These are phyloP conservation scores for Scaptomyza cyrtandrae DNA, from an alignment of 2,888 invertebrate genomes.

Conservation along the genomic window DNA sequence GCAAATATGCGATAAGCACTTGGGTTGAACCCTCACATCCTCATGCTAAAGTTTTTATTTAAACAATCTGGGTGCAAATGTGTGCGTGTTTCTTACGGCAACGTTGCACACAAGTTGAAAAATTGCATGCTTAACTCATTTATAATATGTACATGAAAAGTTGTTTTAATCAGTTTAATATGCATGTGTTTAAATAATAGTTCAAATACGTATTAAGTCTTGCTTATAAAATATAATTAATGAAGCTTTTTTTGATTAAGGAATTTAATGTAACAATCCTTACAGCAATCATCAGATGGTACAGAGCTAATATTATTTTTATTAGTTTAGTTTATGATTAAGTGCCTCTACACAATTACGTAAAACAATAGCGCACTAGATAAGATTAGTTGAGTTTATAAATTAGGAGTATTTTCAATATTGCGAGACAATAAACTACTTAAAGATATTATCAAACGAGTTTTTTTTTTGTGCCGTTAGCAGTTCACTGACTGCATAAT, in stretches of 20 bases:
- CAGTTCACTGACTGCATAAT: slow-evolving; percentile 24
- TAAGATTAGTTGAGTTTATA: slow-evolving; percentile 28
- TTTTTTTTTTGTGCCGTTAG: no score
- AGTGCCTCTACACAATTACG: slow-evolving; percentile 17
- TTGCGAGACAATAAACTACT: background rate
- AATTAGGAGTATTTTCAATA: slow-evolving; percentile 1
- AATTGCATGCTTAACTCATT: slow-evolving; percentile 43
- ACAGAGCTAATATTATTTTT: slow-evolving; percentile 10
- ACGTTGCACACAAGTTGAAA: slow-evolving; percentile 12
- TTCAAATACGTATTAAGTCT: no score
- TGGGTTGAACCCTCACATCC: slow-evolving; percentile 6
- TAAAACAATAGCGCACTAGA: slow-evolving; percentile 19
- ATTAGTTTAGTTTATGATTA: slow-evolving; percentile 38
- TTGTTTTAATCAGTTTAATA: slow-evolving; percentile 10
- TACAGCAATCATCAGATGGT: background rate
- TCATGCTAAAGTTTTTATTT: slow-evolving; percentile 16
- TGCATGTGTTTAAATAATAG: slow-evolving; percentile 20
- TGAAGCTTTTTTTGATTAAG: background rate
- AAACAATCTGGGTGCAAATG: slow-evolving; percentile 14
- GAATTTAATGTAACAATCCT: background rate
- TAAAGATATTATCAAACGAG: slow-evolving; percentile 14
- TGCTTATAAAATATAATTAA: background rate
- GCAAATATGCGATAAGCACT: slow-evolving; percentile 42
- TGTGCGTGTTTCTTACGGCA: slow-evolving; percentile 31
- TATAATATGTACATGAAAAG: slow-evolving; percentile 24